Evolutionary conservation across 92 coral and sea anemone species (phyloP).

Genomic region (Porites evermanni): DNA sequence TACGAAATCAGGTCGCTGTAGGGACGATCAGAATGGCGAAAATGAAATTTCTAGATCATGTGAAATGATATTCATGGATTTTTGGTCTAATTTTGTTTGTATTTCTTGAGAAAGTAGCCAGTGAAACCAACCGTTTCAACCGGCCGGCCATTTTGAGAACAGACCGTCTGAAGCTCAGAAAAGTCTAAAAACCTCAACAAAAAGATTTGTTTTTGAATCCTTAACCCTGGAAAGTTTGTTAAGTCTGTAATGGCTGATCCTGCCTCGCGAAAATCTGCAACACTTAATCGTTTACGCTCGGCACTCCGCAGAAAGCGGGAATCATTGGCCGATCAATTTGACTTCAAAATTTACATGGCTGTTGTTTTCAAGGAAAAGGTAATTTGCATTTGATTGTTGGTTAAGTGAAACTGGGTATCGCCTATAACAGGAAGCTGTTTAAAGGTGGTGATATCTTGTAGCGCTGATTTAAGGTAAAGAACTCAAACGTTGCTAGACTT

Average conservation of each 20-base stretch:
- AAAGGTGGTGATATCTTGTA: too few relatives aligned
- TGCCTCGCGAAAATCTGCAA: conserved; percentile 77
- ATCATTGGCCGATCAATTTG: conserved; percentile 95
- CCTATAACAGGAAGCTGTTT: too few relatives aligned
- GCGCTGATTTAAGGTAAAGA: too few relatives aligned
- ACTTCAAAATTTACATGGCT: conserved; percentile 86
- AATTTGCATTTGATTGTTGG: background rate
- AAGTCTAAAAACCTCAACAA: background rate
- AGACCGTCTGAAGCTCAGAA: conserved; percentile 6
- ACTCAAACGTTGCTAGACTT: too few relatives aligned
- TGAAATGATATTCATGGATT: conserved; percentile 40
- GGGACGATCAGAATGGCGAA: conserved; percentile 76
- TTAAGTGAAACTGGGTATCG: background rate
- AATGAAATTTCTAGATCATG: conserved; percentile 66
- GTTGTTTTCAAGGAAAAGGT: conserved; percentile 97
- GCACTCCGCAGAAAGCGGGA: conserved; percentile 84
- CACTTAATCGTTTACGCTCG: conserved; percentile 78
- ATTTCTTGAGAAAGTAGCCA: conserved; percentile 14
- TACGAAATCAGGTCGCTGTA: conserved; percentile 6
- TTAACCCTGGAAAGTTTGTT: conserved; percentile 37
- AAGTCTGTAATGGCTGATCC: conserved; percentile 74
- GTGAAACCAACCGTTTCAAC: conserved; percentile 9
- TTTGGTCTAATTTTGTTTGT: background rate
- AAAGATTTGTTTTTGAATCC: conserved; percentile 32
- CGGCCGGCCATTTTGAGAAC: background rate